A percentile compares a stretch with the other conserved stretches of the same genome.
Conservation (phyloP, 2,797 vertebrate species). For the Calcarius lapponicus region DNA sequence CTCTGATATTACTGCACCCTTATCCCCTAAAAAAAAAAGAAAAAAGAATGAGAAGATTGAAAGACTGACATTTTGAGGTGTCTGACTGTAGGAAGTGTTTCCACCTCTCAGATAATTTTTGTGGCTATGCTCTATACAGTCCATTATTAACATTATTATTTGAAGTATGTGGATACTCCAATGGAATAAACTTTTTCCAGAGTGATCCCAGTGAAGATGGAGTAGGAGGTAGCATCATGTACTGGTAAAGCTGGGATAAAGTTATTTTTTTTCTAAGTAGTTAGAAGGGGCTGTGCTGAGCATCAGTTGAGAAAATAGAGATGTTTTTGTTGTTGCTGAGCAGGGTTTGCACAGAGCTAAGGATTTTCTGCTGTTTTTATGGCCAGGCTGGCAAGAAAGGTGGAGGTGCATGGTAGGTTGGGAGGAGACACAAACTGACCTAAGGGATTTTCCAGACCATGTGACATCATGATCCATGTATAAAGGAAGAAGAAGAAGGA, state of each 20-base stretch:
- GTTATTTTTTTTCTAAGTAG: not conserved
- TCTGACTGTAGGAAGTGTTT: not conserved
- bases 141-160: not conserved
- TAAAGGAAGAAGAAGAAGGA: not conserved
- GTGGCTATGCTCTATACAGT: not conserved
- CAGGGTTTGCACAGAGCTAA: not conserved
- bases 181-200: not conserved
- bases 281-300: too few species aligned
- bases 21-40: not conserved
- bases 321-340: not conserved
- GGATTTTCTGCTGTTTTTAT: not conserved
- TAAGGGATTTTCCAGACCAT: not conserved
- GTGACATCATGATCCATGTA: rapidly evolving
- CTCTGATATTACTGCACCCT: not conserved
- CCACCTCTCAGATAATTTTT: not conserved
- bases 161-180: not conserved
- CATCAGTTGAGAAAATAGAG: not conserved
- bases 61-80: not conserved
- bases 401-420: not conserved
- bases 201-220: not conserved
- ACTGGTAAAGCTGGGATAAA: not conserved
- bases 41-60: not conserved
- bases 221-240: not conserved
- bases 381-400: not conserved
- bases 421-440: not conserved